Conservation (phyloP, 1,140 invertebrate genomes). For the Hylaeus anthracinus region DNA sequence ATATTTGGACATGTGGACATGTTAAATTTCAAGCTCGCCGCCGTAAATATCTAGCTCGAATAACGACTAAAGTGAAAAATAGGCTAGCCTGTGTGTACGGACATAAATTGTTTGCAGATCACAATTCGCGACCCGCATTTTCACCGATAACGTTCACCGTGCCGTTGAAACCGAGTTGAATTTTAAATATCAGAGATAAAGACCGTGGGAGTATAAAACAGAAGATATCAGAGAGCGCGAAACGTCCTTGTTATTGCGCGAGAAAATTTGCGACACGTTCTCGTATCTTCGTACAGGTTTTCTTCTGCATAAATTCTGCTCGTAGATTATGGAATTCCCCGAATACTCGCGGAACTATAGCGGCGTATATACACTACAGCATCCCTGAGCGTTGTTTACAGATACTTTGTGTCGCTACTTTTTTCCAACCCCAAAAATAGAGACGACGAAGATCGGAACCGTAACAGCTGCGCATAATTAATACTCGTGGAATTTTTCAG, state of each 20-base stretch:
- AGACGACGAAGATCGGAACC: slow-evolving; percentile 17
- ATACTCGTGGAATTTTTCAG: background rate
- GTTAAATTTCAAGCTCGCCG: no score
- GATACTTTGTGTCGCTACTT: slow-evolving; percentile 10
- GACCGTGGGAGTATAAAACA: no score
- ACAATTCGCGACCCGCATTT: no score
- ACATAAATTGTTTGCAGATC: no score
- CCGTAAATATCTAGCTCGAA: no score
- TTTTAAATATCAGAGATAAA: background rate
- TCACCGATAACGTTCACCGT: no score
- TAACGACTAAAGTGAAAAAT: no score
- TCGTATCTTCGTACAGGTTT: background rate
- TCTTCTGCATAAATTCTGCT: slow-evolving; percentile 15
- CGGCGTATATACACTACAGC: no score
- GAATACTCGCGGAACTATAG: background rate
- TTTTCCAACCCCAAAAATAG: slow-evolving; percentile 15
- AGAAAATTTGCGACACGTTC: slow-evolving; percentile 1
- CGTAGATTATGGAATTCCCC: background rate
- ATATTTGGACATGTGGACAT: no score
- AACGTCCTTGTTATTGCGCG: background rate
- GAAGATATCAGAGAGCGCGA: background rate
- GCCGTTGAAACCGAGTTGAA: background rate
- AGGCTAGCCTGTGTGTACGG: no score
- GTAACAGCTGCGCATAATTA: slow-evolving; percentile 41
- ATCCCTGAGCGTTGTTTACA: slow-evolving; percentile 23